A percentile compares a stretch with the other conserved stretches of the same genome.
Evolutionary conservation across 1,140 invertebrate species (phyloP).

Genomic region (Dolichoris vasculosae): DNA sequence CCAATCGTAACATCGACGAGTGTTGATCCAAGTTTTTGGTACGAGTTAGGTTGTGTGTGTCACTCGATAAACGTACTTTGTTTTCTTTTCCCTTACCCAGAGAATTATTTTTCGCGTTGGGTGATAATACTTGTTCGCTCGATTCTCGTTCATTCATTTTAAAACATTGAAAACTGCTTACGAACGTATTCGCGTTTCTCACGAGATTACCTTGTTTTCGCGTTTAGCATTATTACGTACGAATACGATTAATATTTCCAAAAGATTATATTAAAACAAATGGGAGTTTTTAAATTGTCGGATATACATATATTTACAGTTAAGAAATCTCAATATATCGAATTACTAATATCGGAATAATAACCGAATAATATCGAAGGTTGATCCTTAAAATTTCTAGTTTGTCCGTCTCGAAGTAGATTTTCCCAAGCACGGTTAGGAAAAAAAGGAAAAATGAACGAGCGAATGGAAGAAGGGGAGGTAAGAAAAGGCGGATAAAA

Average conservation of each 20-base stretch:
- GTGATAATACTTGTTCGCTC: neutral
- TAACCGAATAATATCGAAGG: neutral
- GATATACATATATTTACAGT: neutral
- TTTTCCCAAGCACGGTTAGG: neutral
- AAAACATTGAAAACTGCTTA: neutral
- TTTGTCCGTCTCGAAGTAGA: neutral
- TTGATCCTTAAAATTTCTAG: neutral
- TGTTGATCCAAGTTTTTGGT: neutral
- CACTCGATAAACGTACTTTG: constrained; percentile 20
- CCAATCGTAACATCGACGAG: neutral
- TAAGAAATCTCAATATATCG: neutral
- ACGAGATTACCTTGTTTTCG: neutral
- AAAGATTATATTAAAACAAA: neutral
- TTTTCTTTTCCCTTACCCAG: neutral
- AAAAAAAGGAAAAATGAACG: neutral
- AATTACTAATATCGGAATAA: neutral
- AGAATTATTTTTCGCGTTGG: constrained; percentile 21
- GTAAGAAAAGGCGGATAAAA: neutral
- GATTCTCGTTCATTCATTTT: constrained; percentile 9
- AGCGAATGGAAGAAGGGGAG: neutral
- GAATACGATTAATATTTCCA: neutral
- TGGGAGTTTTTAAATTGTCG: neutral
- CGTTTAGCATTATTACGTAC: constrained; percentile 2
- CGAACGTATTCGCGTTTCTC: neutral
- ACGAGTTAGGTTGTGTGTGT: neutral